These are phyloP conservation scores for Carassius gibelio DNA, from an alignment of 2,113 vertebrate genomes.

Conservation along the genomic window DNA sequence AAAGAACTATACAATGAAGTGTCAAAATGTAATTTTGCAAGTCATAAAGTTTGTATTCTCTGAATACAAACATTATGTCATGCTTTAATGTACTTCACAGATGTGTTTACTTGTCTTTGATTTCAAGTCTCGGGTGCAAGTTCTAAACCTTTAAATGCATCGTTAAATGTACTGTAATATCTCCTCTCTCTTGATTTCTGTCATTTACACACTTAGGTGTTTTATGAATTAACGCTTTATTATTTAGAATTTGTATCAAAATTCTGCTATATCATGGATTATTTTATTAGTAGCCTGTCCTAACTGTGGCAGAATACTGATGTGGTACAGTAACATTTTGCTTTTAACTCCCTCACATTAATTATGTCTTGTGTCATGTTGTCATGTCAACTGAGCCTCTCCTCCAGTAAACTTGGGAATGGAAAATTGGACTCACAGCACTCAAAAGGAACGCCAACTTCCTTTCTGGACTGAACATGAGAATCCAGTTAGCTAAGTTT, in stretches of 20 bases:
- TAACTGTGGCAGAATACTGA: neutral
- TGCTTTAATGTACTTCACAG: neutral
- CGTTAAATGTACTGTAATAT: neutral
- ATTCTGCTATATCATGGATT: neutral
- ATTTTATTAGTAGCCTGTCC: neutral
- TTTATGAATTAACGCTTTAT: neutral
- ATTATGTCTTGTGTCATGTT: neutral
- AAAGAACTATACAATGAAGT: constrained; percentile 7
- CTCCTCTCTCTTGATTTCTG: neutral
- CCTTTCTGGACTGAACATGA: constrained; percentile 34
- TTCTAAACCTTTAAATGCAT: neutral
- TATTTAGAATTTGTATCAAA: neutral
- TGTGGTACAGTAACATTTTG: neutral
- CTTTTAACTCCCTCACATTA: neutral
- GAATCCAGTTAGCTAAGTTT: constrained; percentile 36
- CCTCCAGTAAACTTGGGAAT: constrained; percentile 28
- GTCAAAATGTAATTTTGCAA: constrained; percentile 23
- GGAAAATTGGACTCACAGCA: constrained; percentile 37
- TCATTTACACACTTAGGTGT: neutral
- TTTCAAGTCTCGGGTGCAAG: neutral
- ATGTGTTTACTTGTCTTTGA: neutral
- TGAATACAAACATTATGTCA: constrained; percentile 28
- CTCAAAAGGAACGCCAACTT: constrained; percentile 31
- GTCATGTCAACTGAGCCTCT: neutral
- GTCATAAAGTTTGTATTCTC: constrained; percentile 19